phyloP scores from a whole-genome alignment of 2,797 vertebrate species.

The Hypotaenidia philippensis region DNA sequence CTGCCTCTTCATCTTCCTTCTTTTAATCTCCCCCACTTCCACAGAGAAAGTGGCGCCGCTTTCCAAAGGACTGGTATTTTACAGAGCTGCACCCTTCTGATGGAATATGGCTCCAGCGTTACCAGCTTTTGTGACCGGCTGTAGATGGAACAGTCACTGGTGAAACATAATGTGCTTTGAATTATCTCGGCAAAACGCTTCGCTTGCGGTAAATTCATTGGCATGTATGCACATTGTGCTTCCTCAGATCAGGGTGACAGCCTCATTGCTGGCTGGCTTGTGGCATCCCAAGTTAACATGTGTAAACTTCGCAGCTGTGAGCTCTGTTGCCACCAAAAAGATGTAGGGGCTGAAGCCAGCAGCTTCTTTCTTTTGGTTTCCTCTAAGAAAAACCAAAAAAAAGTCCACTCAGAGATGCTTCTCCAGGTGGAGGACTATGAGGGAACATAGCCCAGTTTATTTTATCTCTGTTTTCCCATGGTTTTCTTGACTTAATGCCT shows the following conservation, averaged over 20 bases:
- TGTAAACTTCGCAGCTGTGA: neutral
- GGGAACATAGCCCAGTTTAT: neutral
- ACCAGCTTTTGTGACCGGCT: neutral
- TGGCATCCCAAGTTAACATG: conserved; percentile 30
- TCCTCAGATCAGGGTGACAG: conserved; percentile 55
- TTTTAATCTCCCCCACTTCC: neutral
- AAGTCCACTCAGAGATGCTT: neutral
- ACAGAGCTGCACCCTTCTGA: neutral
- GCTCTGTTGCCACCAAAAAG: neutral
- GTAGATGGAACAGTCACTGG: neutral
- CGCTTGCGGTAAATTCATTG: neutral
- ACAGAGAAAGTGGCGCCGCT: neutral
- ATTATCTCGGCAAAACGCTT: conserved; percentile 12
- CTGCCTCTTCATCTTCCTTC: neutral
- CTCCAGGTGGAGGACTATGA: neutral
- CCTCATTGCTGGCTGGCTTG: conserved; percentile 24
- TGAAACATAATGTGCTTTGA: conserved; percentile 20
- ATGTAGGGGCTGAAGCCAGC: neutral
- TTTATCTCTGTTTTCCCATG: neutral
- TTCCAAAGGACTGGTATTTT: neutral
- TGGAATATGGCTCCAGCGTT: neutral
- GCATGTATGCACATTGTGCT: neutral
- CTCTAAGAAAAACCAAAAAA: neutral
- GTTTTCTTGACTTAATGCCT: neutral
- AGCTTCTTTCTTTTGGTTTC: neutral